These are phyloP conservation scores for Troides oblongomaculatus DNA, from an alignment of 2,888 invertebrate genomes.

Conservation along the genomic window DNA sequence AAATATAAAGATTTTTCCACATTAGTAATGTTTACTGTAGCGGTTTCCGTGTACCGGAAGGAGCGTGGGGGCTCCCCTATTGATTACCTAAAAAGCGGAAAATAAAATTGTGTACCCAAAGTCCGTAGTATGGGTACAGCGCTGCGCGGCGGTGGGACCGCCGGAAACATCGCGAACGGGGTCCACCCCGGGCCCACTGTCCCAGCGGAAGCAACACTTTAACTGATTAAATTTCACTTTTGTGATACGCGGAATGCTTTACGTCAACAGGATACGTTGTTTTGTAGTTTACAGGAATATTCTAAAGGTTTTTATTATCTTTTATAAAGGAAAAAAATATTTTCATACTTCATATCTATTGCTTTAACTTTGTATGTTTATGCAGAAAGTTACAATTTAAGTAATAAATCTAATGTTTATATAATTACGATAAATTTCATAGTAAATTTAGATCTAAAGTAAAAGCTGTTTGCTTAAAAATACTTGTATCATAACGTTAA, in stretches of 20 bases:
- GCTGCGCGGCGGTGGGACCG: slow-evolving; percentile 50
- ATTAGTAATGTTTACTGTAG: slow-evolving; percentile 38
- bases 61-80: slow-evolving; percentile 74
- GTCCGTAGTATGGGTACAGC: slow-evolving; percentile 45
- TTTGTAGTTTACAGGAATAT: not conserved
- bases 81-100: slow-evolving; percentile 80
- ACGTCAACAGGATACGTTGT: not conserved
- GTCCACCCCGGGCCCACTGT: slow-evolving; percentile 35
- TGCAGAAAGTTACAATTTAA: too few species aligned
- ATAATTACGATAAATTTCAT: too few species aligned
- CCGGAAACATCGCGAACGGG: slow-evolving; percentile 32
- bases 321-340: too few species aligned
- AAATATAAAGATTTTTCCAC: not conserved
- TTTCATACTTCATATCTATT: too few species aligned
- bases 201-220: slow-evolving; percentile 47
- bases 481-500: not conserved
- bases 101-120: slow-evolving; percentile 72
- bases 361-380: too few species aligned
- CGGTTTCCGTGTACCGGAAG: slow-evolving; percentile 49
- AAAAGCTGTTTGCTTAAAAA: too few species aligned
- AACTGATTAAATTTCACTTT: slow-evolving; percentile 55
- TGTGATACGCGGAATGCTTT: slow-evolving; percentile 33
- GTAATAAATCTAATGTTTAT: too few species aligned
- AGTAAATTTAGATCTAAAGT: too few species aligned
- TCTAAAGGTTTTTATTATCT: not conserved